A percentile compares a stretch with the other conserved stretches of the same genome.
These are phyloP conservation scores for Netelia melanura DNA, from an alignment of 2,888 invertebrate genomes.

Conservation along the genomic window DNA sequence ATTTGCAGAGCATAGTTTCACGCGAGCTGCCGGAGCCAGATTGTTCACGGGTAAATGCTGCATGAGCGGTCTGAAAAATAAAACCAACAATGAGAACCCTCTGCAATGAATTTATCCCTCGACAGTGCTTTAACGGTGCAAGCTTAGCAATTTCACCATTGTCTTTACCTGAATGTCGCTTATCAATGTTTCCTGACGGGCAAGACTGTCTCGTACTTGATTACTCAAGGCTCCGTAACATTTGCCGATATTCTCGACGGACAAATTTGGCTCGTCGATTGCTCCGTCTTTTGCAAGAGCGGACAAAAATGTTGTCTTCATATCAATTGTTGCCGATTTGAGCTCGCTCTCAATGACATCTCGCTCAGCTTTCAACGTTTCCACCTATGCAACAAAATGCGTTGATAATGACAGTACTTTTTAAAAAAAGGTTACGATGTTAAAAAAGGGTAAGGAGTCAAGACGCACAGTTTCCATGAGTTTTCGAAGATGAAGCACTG, in stretches of 20 bases:
- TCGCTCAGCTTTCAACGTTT: constrained; percentile 94
- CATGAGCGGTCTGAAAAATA: constrained; percentile 83
- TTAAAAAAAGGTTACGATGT: not conserved
- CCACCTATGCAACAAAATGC: constrained; percentile 86
- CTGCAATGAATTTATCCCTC: constrained; percentile 5
- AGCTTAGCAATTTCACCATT: constrained; percentile 4
- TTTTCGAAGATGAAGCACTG: constrained; percentile 89
- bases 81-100: not conserved
- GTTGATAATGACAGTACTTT: constrained; percentile 78
- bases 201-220: constrained; percentile 91
- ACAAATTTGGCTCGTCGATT: constrained; percentile 91
- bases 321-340: constrained; percentile 91
- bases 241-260: constrained; percentile 90
- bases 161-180: constrained; percentile 88
- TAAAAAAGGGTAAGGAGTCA: not conserved
- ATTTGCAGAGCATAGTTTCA: constrained; percentile 92
- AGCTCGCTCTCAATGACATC: constrained; percentile 95
- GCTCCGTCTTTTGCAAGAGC: constrained; percentile 92
- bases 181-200: constrained; percentile 90
- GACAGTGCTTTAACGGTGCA: constrained; percentile 2
- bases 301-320: constrained; percentile 92
- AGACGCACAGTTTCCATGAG: constrained; percentile 91
- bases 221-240: constrained; percentile 92
- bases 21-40: constrained; percentile 86
- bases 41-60: constrained; percentile 86